phyloP scores from a whole-genome alignment of 2,797 vertebrate genomes.

The Amazonetta brasiliensis region DNA sequence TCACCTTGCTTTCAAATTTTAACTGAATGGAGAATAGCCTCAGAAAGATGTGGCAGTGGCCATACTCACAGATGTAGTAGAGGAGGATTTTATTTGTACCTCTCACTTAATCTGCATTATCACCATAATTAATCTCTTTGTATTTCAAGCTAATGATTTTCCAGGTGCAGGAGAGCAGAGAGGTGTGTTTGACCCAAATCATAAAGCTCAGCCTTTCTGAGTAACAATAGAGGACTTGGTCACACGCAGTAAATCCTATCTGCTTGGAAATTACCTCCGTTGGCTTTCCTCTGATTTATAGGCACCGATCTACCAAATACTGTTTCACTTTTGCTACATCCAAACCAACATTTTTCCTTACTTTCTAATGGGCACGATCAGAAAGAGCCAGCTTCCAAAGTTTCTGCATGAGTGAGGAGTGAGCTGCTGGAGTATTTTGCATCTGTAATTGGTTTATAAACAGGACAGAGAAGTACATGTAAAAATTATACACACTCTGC shows the following conservation, averaged over 20 bases:
- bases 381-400: neutral
- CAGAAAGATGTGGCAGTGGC: neutral
- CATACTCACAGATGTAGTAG: neutral
- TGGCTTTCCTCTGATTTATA: neutral
- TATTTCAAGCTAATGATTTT: slow-evolving; percentile 56
- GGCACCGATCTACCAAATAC: neutral
- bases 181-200: slow-evolving; percentile 26
- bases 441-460: neutral
- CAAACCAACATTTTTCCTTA: rapidly evolving
- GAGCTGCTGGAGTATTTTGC: neutral
- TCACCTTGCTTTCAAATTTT: neutral
- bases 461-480: neutral
- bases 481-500: neutral
- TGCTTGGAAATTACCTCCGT: neutral
- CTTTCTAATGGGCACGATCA: neutral
- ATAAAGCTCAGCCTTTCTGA: neutral
- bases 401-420: neutral
- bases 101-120: slow-evolving; percentile 34
- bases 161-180: neutral
- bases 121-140: slow-evolving; percentile 49
- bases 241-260: neutral
- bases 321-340: neutral
- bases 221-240: neutral
- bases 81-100: slow-evolving; percentile 20
- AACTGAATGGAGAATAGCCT: neutral